Percentiles rank a stretch among this genome's conserved stretches.
Evolutionary conservation across 2,113 vertebrate genomes (phyloP).

Genomic region (Cebidichthys violaceus): DNA sequence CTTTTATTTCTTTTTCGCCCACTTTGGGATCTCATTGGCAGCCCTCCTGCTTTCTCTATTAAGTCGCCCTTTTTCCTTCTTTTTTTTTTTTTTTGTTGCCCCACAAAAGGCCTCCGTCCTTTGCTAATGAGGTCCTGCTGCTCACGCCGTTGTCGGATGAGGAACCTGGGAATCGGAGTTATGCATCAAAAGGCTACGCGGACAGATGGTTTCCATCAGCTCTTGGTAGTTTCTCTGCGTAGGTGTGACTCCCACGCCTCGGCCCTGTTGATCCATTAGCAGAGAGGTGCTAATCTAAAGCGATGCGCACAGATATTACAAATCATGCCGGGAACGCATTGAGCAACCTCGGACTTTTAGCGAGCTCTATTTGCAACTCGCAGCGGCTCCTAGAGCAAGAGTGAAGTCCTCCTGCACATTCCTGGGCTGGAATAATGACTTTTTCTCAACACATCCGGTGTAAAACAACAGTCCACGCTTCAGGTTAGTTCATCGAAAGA

Average conservation of each 20-base stretch:
- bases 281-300: background rate
- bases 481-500: background rate
- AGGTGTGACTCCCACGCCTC: slow-evolving; percentile 3
- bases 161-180: background rate
- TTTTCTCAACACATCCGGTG: background rate
- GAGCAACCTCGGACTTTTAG: background rate
- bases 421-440: background rate
- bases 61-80: background rate
- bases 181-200: background rate
- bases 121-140: slow-evolving; percentile 8
- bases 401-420: background rate
- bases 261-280: background rate
- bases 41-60: background rate
- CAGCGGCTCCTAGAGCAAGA: too few species aligned
- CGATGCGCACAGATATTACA: background rate
- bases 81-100: slow-evolving; percentile 1
- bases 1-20: background rate
- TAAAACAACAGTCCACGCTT: background rate
- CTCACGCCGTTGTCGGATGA: background rate
- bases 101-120: background rate
- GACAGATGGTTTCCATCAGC: slow-evolving; percentile 40
- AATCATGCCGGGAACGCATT: background rate
- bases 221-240: background rate
- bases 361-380: too few species aligned
- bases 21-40: slow-evolving; percentile 19